Conservation (phyloP, 2,888 invertebrate genomes). For the Pseudococcus longispinus region DNA sequence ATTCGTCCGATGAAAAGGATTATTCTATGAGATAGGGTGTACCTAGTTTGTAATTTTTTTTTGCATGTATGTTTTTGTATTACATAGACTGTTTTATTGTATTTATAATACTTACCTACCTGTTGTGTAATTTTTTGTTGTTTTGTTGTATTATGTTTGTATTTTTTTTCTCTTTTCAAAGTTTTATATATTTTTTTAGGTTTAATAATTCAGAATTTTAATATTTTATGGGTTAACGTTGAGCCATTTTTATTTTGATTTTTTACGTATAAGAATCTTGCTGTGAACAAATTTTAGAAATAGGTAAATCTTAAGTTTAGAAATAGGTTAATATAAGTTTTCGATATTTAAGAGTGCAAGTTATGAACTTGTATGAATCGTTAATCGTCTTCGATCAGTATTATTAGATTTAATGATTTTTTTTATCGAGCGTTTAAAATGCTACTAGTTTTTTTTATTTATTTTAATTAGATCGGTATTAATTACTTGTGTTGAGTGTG, state of each 20-base stretch:
- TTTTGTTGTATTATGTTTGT: not conserved
- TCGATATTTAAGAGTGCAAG: not conserved
- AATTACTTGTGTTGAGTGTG: not conserved
- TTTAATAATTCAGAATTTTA: not conserved
- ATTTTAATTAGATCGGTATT: not conserved
- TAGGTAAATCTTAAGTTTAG: not conserved
- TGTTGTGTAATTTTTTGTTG: not conserved
- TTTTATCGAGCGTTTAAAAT: constrained; percentile 1
- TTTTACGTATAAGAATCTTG: not conserved
- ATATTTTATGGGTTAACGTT: not conserved
- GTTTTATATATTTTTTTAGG: not conserved
- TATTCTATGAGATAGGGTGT: constrained; percentile 58
- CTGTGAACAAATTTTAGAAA: not conserved
- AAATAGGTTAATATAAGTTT: not conserved
- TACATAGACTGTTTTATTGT: not conserved
- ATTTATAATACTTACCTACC: not conserved
- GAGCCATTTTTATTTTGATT: not conserved
- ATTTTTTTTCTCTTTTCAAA: not conserved
- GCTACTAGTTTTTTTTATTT: not conserved
- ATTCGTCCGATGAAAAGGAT: constrained; percentile 63
- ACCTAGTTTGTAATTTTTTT: not conserved
- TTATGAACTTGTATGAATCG: not conserved
- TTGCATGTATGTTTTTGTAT: not conserved
- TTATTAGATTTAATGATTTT: not conserved
- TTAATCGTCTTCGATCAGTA: constrained; percentile 29